Conservation (phyloP, 2,888 invertebrate species). For the Drosophila sordidapex region DNA sequence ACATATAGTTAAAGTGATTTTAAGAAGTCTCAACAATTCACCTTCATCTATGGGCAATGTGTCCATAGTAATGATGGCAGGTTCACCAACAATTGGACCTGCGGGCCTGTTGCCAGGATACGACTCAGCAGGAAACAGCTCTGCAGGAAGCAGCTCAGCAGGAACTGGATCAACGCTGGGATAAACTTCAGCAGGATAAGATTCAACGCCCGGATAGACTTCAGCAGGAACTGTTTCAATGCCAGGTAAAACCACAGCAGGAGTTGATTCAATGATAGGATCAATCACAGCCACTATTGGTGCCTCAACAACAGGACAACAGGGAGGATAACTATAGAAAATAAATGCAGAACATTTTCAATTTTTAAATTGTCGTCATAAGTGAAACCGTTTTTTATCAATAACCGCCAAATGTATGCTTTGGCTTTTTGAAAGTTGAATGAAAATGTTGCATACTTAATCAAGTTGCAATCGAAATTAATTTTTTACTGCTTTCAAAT, state of each 20-base stretch:
- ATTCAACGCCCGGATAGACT: slow-evolving; percentile 14
- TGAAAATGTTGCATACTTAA: slow-evolving; percentile 21
- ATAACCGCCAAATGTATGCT: slow-evolving; percentile 78
- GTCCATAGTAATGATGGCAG: slow-evolving; percentile 20
- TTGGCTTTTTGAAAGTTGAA: not conserved
- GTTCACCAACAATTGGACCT: slow-evolving; percentile 7
- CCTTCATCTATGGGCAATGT: not conserved
- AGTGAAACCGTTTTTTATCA: not conserved
- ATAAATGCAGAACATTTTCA: not conserved
- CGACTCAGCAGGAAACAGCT: not conserved
- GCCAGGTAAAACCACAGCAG: slow-evolving; percentile 20
- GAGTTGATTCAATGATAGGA: slow-evolving; percentile 4
- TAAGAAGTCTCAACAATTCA: not conserved
- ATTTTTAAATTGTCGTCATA: not conserved
- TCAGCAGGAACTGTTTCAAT: slow-evolving; percentile 22
- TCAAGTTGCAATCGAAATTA: no score
- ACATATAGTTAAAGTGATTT: not conserved
- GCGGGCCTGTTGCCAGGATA: slow-evolving; percentile 3
- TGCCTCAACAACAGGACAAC: slow-evolving; percentile 9
- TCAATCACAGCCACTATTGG: slow-evolving; percentile 14
- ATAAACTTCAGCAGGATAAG: slow-evolving; percentile 18
- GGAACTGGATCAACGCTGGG: slow-evolving; percentile 2
- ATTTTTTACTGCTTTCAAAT: not conserved
- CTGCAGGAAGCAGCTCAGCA: not conserved
- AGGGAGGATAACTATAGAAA: not conserved